Conservation (phyloP, 2,113 vertebrate species). For the Pterocles gutturalis region DNA sequence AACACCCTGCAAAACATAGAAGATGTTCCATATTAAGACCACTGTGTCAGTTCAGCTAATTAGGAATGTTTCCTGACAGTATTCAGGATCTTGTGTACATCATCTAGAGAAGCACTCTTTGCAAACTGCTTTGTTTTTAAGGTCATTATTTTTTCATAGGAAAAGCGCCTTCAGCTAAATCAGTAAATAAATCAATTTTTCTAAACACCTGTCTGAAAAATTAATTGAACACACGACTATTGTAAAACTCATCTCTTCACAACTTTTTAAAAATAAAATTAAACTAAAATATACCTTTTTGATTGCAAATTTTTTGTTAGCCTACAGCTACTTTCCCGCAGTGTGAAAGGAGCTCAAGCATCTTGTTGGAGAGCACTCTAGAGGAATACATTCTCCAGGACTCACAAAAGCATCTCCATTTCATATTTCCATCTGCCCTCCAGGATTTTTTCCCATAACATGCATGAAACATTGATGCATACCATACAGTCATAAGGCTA, state of each 20-base stretch:
- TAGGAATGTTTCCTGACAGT: neutral
- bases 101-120: neutral
- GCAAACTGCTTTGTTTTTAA: neutral
- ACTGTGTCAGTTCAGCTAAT: neutral
- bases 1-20: neutral
- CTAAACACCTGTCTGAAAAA: neutral
- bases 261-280: constrained; percentile 22
- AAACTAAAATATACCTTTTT: neutral
- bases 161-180: neutral
- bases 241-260: neutral
- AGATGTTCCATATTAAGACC: neutral
- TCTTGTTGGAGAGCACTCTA: neutral
- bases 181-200: neutral
- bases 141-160: neutral
- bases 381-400: neutral
- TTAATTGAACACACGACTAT: neutral
- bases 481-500: neutral
- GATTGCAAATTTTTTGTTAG: constrained; percentile 1
- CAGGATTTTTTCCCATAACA: neutral
- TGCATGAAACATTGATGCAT: neutral
- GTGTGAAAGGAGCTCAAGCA: neutral
- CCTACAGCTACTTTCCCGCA: neutral
- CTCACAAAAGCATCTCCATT: neutral
- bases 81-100: neutral
- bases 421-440: constrained; percentile 26